Evolutionary conservation across 2,888 invertebrate genomes (phyloP), one percentile per base, ranked within the genome.

Genomic region (Parochlus steinenii): DNA sequence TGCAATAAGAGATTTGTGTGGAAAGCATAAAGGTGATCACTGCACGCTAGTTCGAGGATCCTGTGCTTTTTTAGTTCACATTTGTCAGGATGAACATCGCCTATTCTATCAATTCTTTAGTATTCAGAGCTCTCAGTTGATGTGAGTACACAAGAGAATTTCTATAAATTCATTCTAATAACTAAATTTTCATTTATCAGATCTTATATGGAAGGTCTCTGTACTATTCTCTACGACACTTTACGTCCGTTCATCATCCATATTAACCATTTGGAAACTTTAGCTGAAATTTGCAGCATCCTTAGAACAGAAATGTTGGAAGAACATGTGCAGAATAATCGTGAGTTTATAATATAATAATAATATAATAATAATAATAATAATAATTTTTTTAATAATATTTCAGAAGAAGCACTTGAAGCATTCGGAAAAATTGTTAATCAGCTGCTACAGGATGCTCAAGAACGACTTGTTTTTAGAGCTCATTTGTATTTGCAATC

Each of bases 211-310:
- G 86, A 82, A 46, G 73, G 76, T 0, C 60, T 95, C 0, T 93
- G 93, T 52, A 80, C 75, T 32, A 74, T 79, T 22, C 56, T 95
- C 20, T 98, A 98, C 53, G 97, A 98, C 54, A 75, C 77, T 5
- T 63, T 98, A 43, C 67, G 97, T 3, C 97, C 98, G 1, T 74
- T 86, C 46, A 79, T 98, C 37, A 92, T 98, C 41, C 87, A 92
- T 56, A 86, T 97, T 41, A 90, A 92, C 53, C 97, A 98, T 56
- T 63, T 98, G 51, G 98, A 98, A 64, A 95, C 97, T 0, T 63
- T 98, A 16, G 87, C 95, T 0, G 98, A 98, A 58, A 74, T 98
- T 32, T 97, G 97, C 53, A 81, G 85, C 26, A 93, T 97, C 45
- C 60, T 97, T 24, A 69, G 87, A 41, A 74, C 80, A 35, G 90